Evolutionary conservation across 2,888 invertebrate genomes (phyloP).

Genomic region (Apamea anceps): DNA sequence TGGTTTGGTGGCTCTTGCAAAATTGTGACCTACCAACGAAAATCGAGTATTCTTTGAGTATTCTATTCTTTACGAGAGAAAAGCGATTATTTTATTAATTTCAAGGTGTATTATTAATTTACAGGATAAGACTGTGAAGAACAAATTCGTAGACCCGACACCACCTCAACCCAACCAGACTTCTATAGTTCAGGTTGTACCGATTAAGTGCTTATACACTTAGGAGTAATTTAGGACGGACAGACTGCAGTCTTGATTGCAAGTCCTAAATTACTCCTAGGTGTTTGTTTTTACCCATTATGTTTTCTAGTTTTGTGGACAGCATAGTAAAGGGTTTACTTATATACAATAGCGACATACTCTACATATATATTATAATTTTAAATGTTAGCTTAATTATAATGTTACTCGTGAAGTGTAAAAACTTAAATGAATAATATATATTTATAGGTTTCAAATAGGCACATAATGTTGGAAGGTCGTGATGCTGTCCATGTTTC

Average conservation of each 20-base stretch:
- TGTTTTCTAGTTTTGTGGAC: background rate
- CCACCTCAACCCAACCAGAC: background rate
- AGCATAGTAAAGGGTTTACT: background rate
- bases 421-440: no score
- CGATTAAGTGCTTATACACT: no score
- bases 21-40: background rate
- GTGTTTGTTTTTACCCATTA: background rate
- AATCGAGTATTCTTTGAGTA: background rate
- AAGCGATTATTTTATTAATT: slow-evolving; percentile 2
- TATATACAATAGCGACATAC: slow-evolving; percentile 16
- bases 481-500: no score
- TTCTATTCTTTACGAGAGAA: background rate
- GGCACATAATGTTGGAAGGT: no score
- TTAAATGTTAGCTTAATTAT: no score
- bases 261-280: background rate
- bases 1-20: background rate
- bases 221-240: background rate
- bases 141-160: background rate
- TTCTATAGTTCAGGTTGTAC: background rate
- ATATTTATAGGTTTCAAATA: no score
- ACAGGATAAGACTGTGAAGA: background rate
- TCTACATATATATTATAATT: no score
- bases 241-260: background rate
- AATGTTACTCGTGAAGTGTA: no score
- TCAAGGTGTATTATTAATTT: background rate